Percentiles rank a stretch among this genome's conserved stretches.
phyloP scores from a whole-genome alignment of 2,888 invertebrate species.

The Meganola albula region DNA sequence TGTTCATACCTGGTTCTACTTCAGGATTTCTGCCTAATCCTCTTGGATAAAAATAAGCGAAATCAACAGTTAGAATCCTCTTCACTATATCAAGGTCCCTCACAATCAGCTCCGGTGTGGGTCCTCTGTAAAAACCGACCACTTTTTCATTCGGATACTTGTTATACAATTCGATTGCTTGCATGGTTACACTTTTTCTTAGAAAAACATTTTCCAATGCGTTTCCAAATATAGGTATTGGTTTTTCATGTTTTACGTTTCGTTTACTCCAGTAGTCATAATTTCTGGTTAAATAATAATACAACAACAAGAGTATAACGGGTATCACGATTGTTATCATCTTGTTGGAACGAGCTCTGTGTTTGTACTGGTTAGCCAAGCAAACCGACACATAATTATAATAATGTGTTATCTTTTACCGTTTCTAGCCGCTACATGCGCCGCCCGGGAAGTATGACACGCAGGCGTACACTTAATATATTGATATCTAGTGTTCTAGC shows the following conservation, averaged over 20 bases:
- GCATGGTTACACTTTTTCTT: conserved; percentile 34
- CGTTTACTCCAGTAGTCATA: conserved; percentile 49
- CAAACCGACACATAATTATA: too few relatives aligned
- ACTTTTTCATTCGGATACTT: conserved; percentile 52
- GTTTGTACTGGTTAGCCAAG: too few relatives aligned
- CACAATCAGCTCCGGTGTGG: conserved; percentile 46
- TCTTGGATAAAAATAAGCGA: conserved; percentile 43
- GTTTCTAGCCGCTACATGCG: too few relatives aligned
- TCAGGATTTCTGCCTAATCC: conserved; percentile 38
- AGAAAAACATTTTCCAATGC: conserved; percentile 37
- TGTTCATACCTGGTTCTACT: conserved; percentile 40
- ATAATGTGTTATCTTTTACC: too few relatives aligned
- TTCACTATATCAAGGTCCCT: conserved; percentile 47
- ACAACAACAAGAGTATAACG: conserved; percentile 27
- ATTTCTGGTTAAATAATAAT: conserved; percentile 42
- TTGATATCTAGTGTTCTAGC: too few relatives aligned
- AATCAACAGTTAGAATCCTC: conserved; percentile 44
- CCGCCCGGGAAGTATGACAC: too few relatives aligned
- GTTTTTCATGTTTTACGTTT: conserved; percentile 45
- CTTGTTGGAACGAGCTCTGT: too few relatives aligned
- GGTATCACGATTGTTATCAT: conserved; percentile 30
- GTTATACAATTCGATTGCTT: conserved; percentile 40
- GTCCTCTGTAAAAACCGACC: conserved; percentile 49
- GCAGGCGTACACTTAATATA: too few relatives aligned
- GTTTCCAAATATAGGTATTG: conserved; percentile 49